Conservation (phyloP, 2,113 vertebrate genomes). For the Rhodinocichla rosea region DNA sequence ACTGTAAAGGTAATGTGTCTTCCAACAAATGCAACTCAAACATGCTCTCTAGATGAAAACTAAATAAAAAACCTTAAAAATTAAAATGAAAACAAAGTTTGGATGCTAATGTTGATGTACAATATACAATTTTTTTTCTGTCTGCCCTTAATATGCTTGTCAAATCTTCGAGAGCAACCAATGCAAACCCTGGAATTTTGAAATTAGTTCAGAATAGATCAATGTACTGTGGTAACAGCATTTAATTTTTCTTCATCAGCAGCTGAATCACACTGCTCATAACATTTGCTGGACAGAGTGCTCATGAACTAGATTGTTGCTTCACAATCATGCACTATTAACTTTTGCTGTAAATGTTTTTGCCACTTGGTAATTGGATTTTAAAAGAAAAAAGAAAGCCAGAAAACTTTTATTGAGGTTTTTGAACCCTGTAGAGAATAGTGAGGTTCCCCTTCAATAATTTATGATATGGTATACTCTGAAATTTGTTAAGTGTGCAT, state of each 20-base stretch:
- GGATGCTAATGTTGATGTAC: background rate
- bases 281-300: slow-evolving; percentile 16
- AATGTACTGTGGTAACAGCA: background rate
- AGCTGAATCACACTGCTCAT: background rate
- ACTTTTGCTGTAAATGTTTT: slow-evolving; percentile 15
- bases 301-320: background rate
- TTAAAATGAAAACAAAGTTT: background rate
- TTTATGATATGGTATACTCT: background rate
- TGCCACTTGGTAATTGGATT: slow-evolving; percentile 18
- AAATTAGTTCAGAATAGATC: background rate
- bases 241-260: slow-evolving; percentile 47
- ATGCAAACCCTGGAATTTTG: background rate
- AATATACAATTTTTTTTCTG: background rate
- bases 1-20: background rate
- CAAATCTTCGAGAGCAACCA: background rate
- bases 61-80: background rate
- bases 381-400: background rate
- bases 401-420: background rate
- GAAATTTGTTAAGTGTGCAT: background rate
- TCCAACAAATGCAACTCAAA: background rate
- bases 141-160: background rate
- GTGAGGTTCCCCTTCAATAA: background rate
- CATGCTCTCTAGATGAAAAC: background rate
- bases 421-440: background rate
- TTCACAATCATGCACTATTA: slow-evolving; percentile 41